phyloP scores from a whole-genome alignment of 2,888 invertebrate species.

The Rhagonycha lutea region DNA sequence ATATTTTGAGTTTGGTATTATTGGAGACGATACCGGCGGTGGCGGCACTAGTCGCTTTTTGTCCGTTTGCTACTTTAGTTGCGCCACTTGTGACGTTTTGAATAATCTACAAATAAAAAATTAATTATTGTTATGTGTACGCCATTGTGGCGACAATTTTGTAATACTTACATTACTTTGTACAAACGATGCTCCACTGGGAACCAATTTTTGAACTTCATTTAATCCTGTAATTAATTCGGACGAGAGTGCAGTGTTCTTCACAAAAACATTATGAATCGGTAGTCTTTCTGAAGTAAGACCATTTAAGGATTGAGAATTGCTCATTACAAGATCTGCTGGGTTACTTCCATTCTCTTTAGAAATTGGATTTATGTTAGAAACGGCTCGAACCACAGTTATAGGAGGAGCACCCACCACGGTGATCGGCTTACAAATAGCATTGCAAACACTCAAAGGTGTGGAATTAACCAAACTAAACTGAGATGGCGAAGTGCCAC shows the following conservation, averaged over 20 bases:
- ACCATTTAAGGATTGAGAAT: conserved; percentile 13
- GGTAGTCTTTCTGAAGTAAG: conserved; percentile 8
- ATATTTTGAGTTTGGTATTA: conserved; percentile 51
- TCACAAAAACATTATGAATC: conserved; percentile 53
- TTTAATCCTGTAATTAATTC: conserved; percentile 25
- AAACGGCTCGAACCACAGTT: conserved; percentile 49
- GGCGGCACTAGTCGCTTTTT: conserved; percentile 36
- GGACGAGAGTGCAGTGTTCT: conserved; percentile 44
- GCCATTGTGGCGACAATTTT: neutral
- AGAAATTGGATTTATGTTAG: conserved; percentile 16
- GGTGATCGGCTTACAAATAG: conserved; percentile 49
- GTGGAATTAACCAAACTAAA: conserved; percentile 51
- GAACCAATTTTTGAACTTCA: conserved; percentile 50
- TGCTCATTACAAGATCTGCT: conserved; percentile 1
- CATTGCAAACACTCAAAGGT: conserved; percentile 46
- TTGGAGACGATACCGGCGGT: conserved; percentile 17
- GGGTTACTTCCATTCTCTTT: conserved; percentile 16
- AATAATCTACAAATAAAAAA: conserved; percentile 24
- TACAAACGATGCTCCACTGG: conserved; percentile 49
- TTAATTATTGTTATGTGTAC: neutral
- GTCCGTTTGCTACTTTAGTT: conserved; percentile 49
- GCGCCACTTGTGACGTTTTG: conserved; percentile 31
- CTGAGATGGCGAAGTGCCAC: conserved; percentile 46
- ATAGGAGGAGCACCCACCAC: conserved; percentile 51
- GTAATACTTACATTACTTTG: conserved; percentile 47